A percentile compares a stretch with the other conserved stretches of the same genome.
phyloP scores from a whole-genome alignment of 2,113 vertebrate species.

The Eulacestoma nigropectus region DNA sequence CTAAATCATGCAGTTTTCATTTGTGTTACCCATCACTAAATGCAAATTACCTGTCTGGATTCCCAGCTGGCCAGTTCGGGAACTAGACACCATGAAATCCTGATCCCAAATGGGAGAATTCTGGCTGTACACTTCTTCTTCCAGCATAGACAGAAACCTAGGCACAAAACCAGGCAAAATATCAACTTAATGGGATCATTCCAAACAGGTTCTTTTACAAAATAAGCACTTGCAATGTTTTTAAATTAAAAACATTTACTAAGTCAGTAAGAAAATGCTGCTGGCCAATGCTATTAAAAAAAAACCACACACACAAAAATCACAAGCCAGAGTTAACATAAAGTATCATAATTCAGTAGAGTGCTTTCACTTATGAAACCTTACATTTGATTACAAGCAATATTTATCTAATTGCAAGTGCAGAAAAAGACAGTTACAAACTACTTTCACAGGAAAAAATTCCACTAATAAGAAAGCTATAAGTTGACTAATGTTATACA shows the following conservation, averaged over 20 bases:
- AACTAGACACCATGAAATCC: conserved; percentile 84
- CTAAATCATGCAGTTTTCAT: background rate
- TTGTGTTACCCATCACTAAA: background rate
- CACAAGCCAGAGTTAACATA: background rate
- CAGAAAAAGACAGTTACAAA: background rate
- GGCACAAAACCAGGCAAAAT: background rate
- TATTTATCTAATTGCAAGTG: background rate
- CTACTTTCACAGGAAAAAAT: background rate
- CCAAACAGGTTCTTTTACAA: background rate
- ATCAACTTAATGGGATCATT: background rate
- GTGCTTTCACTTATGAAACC: background rate
- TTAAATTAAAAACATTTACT: background rate
- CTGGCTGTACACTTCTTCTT: conserved; percentile 97
- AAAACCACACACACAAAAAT: background rate
- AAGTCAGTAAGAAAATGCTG: background rate
- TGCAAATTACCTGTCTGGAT: conserved; percentile 79
- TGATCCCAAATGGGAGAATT: conserved; percentile 97
- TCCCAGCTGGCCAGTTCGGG: conserved; percentile 82
- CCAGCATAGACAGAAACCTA: conserved; percentile 97
- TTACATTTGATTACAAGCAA: background rate
- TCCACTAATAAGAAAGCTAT: background rate
- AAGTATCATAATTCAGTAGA: background rate
- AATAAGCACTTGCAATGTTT: background rate
- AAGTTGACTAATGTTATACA: background rate
- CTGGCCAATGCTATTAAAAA: background rate